phyloP scores from a whole-genome alignment of 2,113 vertebrate species.

The Poeciliopsis retropinna region DNA sequence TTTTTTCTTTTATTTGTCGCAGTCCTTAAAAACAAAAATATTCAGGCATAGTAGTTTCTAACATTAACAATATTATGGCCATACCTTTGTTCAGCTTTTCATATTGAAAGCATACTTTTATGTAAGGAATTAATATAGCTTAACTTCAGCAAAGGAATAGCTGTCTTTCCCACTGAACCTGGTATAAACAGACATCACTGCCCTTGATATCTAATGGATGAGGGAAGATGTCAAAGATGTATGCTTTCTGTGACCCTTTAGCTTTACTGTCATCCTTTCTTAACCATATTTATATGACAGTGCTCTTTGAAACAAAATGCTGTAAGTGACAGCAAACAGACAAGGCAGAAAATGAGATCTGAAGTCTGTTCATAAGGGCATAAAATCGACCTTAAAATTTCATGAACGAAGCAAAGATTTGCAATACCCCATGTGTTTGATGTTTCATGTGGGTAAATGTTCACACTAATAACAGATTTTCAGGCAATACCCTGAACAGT shows the following conservation, averaged over 20 bases:
- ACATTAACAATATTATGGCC: too few species aligned
- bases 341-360: slow-evolving; percentile 26
- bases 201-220: neutral
- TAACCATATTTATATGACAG: slow-evolving; percentile 7
- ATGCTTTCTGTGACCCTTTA: slow-evolving; percentile 7
- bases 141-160: neutral
- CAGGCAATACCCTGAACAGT: slow-evolving; percentile 15
- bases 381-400: slow-evolving; percentile 36
- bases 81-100: neutral
- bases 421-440: slow-evolving; percentile 16
- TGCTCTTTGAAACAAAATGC: slow-evolving; percentile 31
- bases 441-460: slow-evolving; percentile 13
- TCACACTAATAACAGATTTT: slow-evolving; percentile 23
- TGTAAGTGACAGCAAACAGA: slow-evolving; percentile 28
- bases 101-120: neutral
- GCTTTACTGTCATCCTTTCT: slow-evolving; percentile 15
- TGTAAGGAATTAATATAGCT: neutral
- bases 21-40: too few species aligned
- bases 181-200: neutral
- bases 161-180: neutral
- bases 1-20: neutral
- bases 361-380: slow-evolving; percentile 26
- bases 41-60: too few species aligned
- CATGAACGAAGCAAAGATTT: slow-evolving; percentile 19
- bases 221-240: neutral